phyloP scores from a whole-genome alignment of 1,140 invertebrate species.

The Drosophila ironensis region DNA sequence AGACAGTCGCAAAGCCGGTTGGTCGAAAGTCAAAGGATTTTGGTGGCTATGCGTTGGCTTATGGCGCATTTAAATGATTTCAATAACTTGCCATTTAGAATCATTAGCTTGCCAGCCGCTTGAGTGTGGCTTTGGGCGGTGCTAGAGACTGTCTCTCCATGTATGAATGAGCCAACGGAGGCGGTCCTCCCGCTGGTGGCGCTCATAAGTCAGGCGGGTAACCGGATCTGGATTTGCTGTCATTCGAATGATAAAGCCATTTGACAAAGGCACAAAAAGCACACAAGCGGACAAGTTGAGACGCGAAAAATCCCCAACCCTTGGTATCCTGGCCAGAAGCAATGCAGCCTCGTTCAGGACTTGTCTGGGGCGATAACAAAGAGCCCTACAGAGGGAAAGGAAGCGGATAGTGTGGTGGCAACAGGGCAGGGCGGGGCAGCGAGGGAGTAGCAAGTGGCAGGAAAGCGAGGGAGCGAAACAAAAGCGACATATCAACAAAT shows the following conservation, averaged over 20 bases:
- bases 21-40: constrained; percentile 39
- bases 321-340: not conserved
- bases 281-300: constrained; percentile 67
- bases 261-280: constrained; percentile 63
- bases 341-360: constrained; percentile 40
- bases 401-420: constrained; percentile 6
- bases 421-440: not conserved
- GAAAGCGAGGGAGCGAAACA: constrained; percentile 15
- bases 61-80: constrained; percentile 59
- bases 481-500: constrained; percentile 61
- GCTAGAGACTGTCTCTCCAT: not conserved
- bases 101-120: constrained; percentile 53
- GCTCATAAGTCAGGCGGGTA: constrained; percentile 46
- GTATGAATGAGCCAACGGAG: too few relatives aligned
- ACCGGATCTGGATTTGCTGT: constrained; percentile 62
- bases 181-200: not conserved
- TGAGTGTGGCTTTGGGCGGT: constrained; percentile 43
- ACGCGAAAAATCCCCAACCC: constrained; percentile 46
- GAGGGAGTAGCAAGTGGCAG: not conserved
- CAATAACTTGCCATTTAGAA: constrained; percentile 64
- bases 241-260: constrained; percentile 71
- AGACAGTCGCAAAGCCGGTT: constrained; percentile 6
- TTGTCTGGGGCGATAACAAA: constrained; percentile 58
- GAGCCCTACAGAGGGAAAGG: constrained; percentile 6
- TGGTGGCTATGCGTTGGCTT: constrained; percentile 29